Evolutionary conservation across 2,797 vertebrate genomes (phyloP).

Genomic region (Myiothlypis chrysogaster): DNA sequence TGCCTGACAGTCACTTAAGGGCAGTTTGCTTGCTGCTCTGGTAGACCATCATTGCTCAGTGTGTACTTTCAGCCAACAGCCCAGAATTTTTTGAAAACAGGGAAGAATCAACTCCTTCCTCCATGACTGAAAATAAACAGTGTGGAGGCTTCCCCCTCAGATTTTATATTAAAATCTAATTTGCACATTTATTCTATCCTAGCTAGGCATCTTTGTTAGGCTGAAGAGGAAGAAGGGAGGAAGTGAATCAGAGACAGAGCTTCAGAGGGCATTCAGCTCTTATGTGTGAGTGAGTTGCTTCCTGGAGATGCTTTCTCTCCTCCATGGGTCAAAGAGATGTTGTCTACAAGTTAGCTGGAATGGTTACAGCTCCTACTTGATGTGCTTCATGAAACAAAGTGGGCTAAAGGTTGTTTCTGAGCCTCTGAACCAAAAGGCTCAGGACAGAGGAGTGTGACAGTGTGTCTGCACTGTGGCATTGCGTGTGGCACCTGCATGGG

Average conservation of each 20-base stretch:
- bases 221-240: not conserved
- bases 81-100: not conserved
- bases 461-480: rapidly evolving
- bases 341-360: not conserved
- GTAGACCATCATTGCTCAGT: not conserved
- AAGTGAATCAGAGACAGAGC: not conserved
- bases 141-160: not conserved
- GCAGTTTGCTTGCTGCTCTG: not conserved
- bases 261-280: not conserved
- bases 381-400: not conserved
- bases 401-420: not conserved
- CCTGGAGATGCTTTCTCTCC: not conserved
- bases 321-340: rapidly evolving
- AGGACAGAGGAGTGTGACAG: not conserved
- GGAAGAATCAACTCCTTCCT: not conserved
- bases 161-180: not conserved
- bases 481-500: rapidly evolving
- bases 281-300: rapidly evolving
- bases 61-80: not conserved
- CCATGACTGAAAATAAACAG: not conserved
- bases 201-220: not conserved
- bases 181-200: not conserved
- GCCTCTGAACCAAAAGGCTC: not conserved
- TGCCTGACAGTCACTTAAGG: not conserved
- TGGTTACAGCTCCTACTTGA: not conserved